phyloP scores from a whole-genome alignment of 2,113 vertebrate genomes.

The Budorcas taxicolor region DNA sequence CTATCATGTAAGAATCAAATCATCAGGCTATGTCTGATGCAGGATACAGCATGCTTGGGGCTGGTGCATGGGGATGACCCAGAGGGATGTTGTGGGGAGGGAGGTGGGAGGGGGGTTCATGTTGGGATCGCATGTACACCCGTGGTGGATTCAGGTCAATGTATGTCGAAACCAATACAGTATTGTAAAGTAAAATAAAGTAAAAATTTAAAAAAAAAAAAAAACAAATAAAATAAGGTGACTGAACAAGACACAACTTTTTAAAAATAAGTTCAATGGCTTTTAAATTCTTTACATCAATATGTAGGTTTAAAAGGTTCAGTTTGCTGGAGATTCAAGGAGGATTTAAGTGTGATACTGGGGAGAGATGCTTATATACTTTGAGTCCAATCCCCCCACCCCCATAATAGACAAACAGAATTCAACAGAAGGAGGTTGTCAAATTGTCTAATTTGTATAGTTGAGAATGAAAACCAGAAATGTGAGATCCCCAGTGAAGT shows the following conservation, averaged over 20 bases:
- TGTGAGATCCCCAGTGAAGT: neutral
- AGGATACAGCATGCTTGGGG: no score
- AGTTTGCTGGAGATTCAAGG: neutral
- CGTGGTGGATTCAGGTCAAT: no score
- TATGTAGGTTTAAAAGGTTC: neutral
- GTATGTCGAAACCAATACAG: no score
- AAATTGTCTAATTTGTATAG: neutral
- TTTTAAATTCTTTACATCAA: neutral
- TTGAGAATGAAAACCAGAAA: neutral
- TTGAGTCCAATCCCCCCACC: neutral
- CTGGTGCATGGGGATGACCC: no score
- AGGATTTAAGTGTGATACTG: neutral
- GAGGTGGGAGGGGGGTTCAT: no score
- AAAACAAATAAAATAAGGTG: neutral
- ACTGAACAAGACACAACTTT: neutral
- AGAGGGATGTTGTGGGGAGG: no score
- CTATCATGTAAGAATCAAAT: no score
- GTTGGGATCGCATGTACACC: no score
- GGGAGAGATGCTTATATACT: neutral
- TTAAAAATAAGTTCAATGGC: neutral
- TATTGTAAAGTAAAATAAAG: no score
- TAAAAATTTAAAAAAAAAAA: no score
- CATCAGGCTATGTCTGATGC: no score
- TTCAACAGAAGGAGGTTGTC: neutral
- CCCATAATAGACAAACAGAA: neutral